Base-by-base conservation (phyloP, 2,888 invertebrate genomes). In the Ryuthela nishihirai region DNA sequence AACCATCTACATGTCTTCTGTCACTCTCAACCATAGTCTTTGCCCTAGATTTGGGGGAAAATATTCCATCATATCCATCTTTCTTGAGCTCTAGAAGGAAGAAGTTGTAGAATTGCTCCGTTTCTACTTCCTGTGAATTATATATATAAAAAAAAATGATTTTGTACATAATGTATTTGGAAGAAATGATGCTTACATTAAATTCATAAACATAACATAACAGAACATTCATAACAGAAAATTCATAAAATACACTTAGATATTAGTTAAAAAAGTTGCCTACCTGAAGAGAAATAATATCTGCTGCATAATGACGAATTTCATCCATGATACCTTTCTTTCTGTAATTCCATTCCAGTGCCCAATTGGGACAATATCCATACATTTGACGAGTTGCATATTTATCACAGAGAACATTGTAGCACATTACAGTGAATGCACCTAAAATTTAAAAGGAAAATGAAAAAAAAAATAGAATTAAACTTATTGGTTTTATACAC, bases 341-440 rank as follows among this genome's bases (percentile, higher is more conserved):
- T 69, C 99, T 82, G 79, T 98, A 98, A 72, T 95, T 94, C 99
- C 99, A 99, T 75, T 88, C 88, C 60, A 99, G 82, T 48, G 98
- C 98, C 98, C 98, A 99, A 69, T 91, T 88, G 20, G 99, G 98
- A 76, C 98, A 99, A 79, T 99, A 99, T 69, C 93, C 95, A 79
- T 99, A 99, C 88, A 95, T 92, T 78, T 95, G 94, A 70, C 95
- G 79, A 48, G 98, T 98, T 64, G 98, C 98, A 75, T 97, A 98
- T 79, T 97, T 97, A 81, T 98, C 97, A 79, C 98, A 97, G 68
- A 99, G 81, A 67, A 99, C 95, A 79, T 99, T 99, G 82, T 99
- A 99, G 77, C 98, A 98, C 91, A 99, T 94, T 71, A 98, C 95
- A 68, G 98, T 97, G 80, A 98, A 97, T 75, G 93, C 88, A 80